A percentile compares a stretch with the other conserved stretches of the same genome.
Conservation (phyloP, 2,888 invertebrate genomes). For the Cerastis rubricosa region DNA sequence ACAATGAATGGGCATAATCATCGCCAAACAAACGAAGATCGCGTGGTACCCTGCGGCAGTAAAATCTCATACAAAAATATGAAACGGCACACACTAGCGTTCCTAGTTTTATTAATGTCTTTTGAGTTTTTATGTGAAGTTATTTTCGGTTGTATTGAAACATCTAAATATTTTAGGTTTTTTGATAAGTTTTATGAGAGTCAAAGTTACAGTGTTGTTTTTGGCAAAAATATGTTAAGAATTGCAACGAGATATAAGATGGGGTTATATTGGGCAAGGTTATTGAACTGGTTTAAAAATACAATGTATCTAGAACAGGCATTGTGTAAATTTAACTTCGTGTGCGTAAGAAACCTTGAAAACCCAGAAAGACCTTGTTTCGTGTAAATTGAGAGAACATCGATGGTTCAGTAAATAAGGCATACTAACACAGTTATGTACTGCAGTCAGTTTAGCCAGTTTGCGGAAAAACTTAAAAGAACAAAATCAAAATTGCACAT, state of each 20-base stretch:
- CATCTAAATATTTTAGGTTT: no score
- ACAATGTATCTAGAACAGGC: background rate
- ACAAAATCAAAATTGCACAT: background rate
- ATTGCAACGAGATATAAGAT: background rate
- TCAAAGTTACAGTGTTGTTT: background rate
- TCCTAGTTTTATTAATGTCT: conserved; percentile 34
- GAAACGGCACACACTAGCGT: conserved; percentile 44
- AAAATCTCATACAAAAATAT: conserved; percentile 67
- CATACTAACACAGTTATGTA: no score
- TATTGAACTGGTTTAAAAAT: background rate
- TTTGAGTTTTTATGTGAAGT: conserved; percentile 9
- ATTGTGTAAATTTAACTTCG: background rate
- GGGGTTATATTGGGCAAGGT: background rate
- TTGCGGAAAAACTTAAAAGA: background rate
- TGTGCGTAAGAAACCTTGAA: background rate
- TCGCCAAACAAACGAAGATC: conserved; percentile 79
- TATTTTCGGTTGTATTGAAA: conserved; percentile 13
- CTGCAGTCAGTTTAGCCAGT: background rate
- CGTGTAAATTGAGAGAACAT: background rate
- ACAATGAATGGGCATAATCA: conserved; percentile 79
- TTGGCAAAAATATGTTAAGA: background rate
- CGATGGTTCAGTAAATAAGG: background rate
- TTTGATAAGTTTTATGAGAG: background rate
- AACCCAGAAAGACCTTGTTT: background rate
- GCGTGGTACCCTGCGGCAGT: conserved; percentile 67